phyloP scores from a whole-genome alignment of 2,797 vertebrate species.

The Argyrosomus regius region DNA sequence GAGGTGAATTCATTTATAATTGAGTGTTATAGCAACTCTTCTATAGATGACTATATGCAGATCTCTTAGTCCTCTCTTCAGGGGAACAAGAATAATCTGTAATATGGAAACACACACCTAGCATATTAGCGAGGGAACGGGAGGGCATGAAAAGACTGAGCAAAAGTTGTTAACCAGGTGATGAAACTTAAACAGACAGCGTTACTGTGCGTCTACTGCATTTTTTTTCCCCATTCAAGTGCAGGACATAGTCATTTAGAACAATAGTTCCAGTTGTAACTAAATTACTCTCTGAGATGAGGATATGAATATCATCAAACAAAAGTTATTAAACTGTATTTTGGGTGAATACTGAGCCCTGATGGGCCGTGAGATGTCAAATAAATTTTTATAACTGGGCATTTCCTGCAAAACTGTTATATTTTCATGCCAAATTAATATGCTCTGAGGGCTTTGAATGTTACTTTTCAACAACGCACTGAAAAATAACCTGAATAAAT shows the following conservation, averaged over 20 bases:
- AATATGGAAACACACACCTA: conserved; percentile 43
- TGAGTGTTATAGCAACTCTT: conserved; percentile 64
- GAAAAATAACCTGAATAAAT: conserved; percentile 37
- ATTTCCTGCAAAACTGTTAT: conserved; percentile 48
- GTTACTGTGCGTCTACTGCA: conserved; percentile 24
- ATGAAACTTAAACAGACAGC: conserved; percentile 55
- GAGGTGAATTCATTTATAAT: conserved; percentile 78
- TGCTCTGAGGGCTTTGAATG: conserved; percentile 25
- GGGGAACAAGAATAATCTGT: conserved; percentile 53
- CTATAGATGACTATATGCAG: conserved; percentile 55
- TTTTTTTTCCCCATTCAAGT: conserved; percentile 35
- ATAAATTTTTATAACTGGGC: conserved; percentile 51
- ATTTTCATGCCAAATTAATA: conserved; percentile 43
- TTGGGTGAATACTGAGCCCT: conserved; percentile 37
- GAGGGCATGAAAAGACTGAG: conserved; percentile 49
- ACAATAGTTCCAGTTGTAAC: conserved; percentile 52
- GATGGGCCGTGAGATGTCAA: conserved; percentile 48
- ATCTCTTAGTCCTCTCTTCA: conserved; percentile 44
- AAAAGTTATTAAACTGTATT: conserved; percentile 49
- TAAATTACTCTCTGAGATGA: conserved; percentile 54
- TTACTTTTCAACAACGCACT: conserved; percentile 26
- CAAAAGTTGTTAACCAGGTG: conserved; percentile 63
- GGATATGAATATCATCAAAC: conserved; percentile 53
- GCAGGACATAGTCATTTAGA: conserved; percentile 53
- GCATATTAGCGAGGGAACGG: conserved; percentile 17